Evolutionary conservation across 2,888 invertebrate genomes (phyloP).

Genomic region (Dryobotodes eremita): DNA sequence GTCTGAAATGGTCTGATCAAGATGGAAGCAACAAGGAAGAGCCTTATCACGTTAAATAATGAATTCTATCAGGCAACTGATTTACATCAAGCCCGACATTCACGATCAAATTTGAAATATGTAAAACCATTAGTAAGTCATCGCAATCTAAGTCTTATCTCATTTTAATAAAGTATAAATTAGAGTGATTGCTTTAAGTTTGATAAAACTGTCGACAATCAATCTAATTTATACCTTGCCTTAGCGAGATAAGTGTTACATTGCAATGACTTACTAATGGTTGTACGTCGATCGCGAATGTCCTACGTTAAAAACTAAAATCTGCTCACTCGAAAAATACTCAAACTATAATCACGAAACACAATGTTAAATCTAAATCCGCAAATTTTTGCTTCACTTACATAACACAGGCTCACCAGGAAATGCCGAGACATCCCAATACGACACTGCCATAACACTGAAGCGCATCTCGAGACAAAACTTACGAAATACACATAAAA

Average conservation of each 20-base stretch:
- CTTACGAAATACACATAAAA: constrained; percentile 53
- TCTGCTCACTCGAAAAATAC: background rate
- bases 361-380: background rate
- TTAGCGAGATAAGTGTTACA: background rate
- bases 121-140: background rate
- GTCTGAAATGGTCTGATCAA: constrained; percentile 9
- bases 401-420: background rate
- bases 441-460: constrained; percentile 25
- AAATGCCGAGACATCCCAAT: constrained; percentile 35
- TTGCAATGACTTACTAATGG: background rate
- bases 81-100: background rate
- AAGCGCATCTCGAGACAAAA: constrained; percentile 56
- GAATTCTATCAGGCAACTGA: background rate
- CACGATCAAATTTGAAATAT: background rate
- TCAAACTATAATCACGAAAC: background rate
- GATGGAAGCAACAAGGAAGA: constrained; percentile 3
- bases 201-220: background rate
- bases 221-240: background rate
- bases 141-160: background rate
- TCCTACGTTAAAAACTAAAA: background rate
- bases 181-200: background rate
- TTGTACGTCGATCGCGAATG: background rate
- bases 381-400: background rate
- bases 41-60: background rate
- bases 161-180: background rate